Evolutionary conservation across 2,888 invertebrate genomes (phyloP).

Genomic region (Idaea biselata): DNA sequence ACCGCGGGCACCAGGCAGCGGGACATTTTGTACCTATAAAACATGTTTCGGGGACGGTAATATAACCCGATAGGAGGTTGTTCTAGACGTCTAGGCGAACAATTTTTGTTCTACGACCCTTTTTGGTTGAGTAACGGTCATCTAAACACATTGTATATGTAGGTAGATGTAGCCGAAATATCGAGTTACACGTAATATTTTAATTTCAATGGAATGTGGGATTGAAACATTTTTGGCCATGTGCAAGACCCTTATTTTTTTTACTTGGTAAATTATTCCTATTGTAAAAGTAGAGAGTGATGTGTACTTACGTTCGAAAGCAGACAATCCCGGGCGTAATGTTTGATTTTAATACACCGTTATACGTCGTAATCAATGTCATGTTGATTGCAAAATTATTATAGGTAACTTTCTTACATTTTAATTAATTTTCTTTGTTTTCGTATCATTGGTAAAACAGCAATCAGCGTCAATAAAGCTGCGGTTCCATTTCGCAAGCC

Average conservation of each 20-base stretch:
- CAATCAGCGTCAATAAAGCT: too few species aligned
- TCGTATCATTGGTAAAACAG: slow-evolving; percentile 2
- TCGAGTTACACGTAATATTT: background rate
- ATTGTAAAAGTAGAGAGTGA: slow-evolving; percentile 35
- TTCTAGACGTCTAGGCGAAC: too few species aligned
- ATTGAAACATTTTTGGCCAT: background rate
- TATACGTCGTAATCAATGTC: too few species aligned
- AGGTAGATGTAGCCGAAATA: too few species aligned
- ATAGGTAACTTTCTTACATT: background rate
- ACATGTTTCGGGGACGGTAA: too few species aligned
- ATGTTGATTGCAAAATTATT: background rate
- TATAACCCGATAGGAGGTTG: too few species aligned
- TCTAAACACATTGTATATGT: too few species aligned
- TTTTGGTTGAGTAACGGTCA: too few species aligned
- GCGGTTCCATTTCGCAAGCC: too few species aligned
- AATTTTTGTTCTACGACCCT: too few species aligned
- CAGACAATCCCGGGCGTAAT: slow-evolving; percentile 33
- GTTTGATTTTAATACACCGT: slow-evolving; percentile 35
- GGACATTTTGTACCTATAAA: too few species aligned
- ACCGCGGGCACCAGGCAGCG: too few species aligned
- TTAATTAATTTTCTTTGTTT: background rate
- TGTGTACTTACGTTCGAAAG: slow-evolving; percentile 42
- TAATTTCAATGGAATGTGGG: background rate
- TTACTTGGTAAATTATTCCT: slow-evolving; percentile 11
- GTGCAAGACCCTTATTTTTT: background rate